phyloP scores from a whole-genome alignment of 2,797 vertebrate species.

The Lepidocolaptes lacrymiger region DNA sequence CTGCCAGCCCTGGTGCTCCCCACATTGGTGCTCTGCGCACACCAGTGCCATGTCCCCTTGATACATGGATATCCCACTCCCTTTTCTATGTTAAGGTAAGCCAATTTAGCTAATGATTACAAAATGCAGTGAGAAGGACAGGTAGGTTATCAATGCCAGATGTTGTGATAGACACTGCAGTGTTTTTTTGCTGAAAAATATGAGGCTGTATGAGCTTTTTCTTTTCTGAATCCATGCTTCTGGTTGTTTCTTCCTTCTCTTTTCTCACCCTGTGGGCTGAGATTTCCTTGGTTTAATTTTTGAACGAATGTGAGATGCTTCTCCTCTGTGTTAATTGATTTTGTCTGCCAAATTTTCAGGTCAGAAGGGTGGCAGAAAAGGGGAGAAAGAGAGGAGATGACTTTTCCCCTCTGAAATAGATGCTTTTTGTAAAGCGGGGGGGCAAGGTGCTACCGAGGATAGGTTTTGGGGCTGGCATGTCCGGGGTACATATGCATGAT shows the following conservation, averaged over 20 bases:
- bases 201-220: neutral
- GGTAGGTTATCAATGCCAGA: neutral
- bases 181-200: neutral
- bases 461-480: accelerated
- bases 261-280: neutral
- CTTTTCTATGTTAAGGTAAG: neutral
- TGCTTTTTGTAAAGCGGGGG: neutral
- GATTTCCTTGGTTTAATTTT: neutral
- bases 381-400: neutral
- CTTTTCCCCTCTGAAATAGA: neutral
- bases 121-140: neutral
- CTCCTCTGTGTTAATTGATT: neutral
- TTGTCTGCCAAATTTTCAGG: neutral
- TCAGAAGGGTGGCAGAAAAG: neutral
- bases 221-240: neutral
- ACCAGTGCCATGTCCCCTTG: neutral
- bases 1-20: neutral
- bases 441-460: accelerated
- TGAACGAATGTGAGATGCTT: neutral
- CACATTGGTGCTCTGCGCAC: no score
- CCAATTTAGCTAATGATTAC: neutral
- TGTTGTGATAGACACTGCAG: neutral
- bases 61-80: neutral
- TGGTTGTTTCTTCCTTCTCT: neutral
- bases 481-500: accelerated